phyloP scores from a whole-genome alignment of 2,113 vertebrate species.

The Nettapus auritus region DNA sequence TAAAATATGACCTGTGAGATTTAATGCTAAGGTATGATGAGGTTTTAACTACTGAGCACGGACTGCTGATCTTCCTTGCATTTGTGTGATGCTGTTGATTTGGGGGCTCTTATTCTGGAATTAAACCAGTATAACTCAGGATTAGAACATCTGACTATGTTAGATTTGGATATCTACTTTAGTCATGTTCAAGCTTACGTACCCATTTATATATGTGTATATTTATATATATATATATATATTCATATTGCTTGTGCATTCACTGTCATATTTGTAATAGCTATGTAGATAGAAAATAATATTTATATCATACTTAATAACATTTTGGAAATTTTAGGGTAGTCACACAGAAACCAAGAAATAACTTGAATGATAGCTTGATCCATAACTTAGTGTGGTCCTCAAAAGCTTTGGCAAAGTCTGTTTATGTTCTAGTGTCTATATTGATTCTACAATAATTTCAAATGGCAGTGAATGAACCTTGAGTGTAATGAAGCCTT shows the following conservation, averaged over 20 bases:
- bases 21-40: background rate
- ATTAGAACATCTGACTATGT: background rate
- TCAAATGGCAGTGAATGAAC: background rate
- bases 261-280: background rate
- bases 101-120: background rate
- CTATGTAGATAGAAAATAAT: background rate
- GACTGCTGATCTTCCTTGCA: background rate
- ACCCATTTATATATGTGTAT: background rate
- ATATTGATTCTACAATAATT: background rate
- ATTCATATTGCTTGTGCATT: background rate
- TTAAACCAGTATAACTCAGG: background rate
- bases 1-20: background rate
- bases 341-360: background rate
- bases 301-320: background rate
- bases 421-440: background rate
- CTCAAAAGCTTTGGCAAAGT: background rate
- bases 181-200: background rate
- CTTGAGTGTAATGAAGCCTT: background rate
- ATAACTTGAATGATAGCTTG: background rate
- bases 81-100: background rate
- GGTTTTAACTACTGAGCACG: background rate
- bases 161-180: background rate
- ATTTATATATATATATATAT: too few species aligned
- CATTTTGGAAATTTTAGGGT: background rate
- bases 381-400: background rate